These are phyloP conservation scores for Rhyzopertha dominica DNA, from an alignment of 1,140 invertebrate species.

Conservation along the genomic window DNA sequence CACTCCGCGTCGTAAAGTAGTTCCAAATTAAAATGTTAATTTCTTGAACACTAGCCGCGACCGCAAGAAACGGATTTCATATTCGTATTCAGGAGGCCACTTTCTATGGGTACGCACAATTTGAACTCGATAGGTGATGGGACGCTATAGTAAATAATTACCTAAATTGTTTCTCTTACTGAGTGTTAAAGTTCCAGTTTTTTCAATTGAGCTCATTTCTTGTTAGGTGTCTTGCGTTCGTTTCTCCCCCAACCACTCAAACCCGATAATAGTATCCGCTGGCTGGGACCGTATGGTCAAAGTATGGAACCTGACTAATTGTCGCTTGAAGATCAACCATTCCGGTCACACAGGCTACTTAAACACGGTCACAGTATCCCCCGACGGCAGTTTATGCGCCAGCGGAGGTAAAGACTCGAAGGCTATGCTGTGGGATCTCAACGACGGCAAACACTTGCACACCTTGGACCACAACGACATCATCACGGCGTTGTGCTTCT, in stretches of 20 bases:
- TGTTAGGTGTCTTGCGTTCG: conserved; percentile 79
- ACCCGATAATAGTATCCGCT: conserved; percentile 98
- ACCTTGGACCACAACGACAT: conserved; percentile 98
- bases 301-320: conserved; percentile 99
- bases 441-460: conserved; percentile 99
- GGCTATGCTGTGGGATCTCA: conserved; percentile 99
- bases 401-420: conserved; percentile 99
- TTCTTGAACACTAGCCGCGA: too few relatives aligned
- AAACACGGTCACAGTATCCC: conserved; percentile 98
- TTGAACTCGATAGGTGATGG: too few relatives aligned
- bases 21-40: too few relatives aligned
- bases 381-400: conserved; percentile 98
- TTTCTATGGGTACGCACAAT: too few relatives aligned
- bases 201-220: neutral
- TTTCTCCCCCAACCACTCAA: conserved; percentile 96
- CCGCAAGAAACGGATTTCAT: too few relatives aligned
- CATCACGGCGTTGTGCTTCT: conserved; percentile 98
- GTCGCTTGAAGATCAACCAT: conserved; percentile 98
- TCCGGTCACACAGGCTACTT: conserved; percentile 95
- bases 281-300: conserved; percentile 99
- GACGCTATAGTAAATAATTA: too few relatives aligned
- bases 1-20: too few relatives aligned
- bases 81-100: too few relatives aligned
- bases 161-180: too few relatives aligned
- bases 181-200: too few relatives aligned